A percentile compares a stretch with the other conserved stretches of the same genome.
These are phyloP conservation scores for Stratiomys singularior DNA, from an alignment of 2,888 invertebrate genomes.

Conservation along the genomic window DNA sequence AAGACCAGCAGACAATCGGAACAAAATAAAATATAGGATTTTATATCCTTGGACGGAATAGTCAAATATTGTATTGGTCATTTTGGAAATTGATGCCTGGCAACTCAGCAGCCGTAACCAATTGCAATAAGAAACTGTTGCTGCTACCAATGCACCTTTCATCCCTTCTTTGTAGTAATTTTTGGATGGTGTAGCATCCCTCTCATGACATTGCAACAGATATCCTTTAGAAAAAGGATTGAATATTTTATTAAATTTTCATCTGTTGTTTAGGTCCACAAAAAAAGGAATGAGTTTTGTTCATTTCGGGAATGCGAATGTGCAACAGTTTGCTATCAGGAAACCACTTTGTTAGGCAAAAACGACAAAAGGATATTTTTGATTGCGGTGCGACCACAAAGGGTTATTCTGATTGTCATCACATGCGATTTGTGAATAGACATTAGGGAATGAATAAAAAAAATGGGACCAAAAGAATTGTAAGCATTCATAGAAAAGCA, in stretches of 20 bases:
- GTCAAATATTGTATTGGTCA: no score
- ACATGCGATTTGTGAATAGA: conserved; percentile 19
- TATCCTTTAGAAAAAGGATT: conserved; percentile 17
- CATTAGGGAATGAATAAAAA: no score
- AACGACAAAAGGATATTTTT: neutral
- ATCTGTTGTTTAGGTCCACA: neutral
- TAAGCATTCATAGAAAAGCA: neutral
- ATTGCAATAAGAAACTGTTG: conserved; percentile 16
- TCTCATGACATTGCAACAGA: conserved; percentile 37
- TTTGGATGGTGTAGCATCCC: conserved; percentile 23
- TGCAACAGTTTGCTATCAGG: conserved; percentile 34
- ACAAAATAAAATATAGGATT: no score
- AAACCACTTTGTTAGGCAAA: neutral
- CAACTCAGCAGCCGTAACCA: neutral
- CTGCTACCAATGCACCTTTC: conserved; percentile 27
- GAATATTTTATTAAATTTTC: conserved; percentile 27
- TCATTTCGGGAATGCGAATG: neutral
- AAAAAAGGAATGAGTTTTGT: neutral
- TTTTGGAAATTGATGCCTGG: neutral
- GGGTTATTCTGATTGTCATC: conserved; percentile 40
- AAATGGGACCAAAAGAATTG: neutral
- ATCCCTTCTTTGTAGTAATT: neutral
- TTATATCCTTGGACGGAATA: no score
- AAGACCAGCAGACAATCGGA: conserved; percentile 13
- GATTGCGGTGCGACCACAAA: conserved; percentile 6